Conservation (phyloP, 2,797 vertebrate genomes). For the Dromococcyx pavoninus region DNA sequence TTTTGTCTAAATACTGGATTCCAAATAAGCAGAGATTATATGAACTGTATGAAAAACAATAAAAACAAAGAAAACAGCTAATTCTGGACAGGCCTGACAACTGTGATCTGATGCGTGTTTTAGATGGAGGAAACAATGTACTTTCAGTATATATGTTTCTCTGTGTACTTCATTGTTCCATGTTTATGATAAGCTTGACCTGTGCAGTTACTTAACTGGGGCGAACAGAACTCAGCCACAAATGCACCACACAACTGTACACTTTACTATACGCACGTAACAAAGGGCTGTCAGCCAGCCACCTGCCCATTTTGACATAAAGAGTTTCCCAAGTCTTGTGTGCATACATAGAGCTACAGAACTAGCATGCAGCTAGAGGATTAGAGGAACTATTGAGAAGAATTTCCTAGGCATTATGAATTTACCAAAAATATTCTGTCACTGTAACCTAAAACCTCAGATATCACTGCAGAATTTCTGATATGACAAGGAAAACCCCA, state of each 20-base stretch:
- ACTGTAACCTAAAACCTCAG: neutral
- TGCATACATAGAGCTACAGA: neutral
- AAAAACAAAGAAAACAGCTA: neutral
- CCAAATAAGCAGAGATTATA: neutral
- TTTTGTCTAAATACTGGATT: neutral
- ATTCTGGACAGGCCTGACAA: neutral
- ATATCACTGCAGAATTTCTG: neutral
- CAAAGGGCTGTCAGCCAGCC: neutral
- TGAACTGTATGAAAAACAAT: neutral
- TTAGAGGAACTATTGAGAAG: neutral
- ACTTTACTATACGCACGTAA: neutral
- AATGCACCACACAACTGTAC: neutral
- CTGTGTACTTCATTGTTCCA: neutral
- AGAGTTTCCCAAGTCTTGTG: neutral
- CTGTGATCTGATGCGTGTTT: neutral
- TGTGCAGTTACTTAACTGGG: neutral
- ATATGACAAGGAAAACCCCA: neutral
- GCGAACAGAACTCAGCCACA: neutral
- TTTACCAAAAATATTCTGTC: neutral
- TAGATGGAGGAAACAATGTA: neutral
- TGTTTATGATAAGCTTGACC: neutral
- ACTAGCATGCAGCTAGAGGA: neutral
- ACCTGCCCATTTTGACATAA: neutral
- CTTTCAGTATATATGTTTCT: neutral
- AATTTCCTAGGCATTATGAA: neutral